Evolutionary conservation across 2,113 vertebrate genomes (phyloP).

Genomic region (Chaetodon trifascialis): DNA sequence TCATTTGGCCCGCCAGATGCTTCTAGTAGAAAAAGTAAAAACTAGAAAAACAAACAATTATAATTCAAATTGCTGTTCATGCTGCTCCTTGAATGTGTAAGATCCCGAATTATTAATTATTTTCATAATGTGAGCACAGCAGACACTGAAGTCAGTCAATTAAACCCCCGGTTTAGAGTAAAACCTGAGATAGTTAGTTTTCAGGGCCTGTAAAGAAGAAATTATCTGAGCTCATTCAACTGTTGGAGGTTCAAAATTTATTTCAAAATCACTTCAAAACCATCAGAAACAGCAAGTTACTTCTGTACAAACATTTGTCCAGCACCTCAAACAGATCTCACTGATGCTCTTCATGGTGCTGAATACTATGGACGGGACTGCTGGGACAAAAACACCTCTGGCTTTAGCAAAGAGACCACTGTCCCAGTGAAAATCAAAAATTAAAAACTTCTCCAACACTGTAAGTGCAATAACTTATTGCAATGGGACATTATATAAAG

Average conservation of each 20-base stretch:
- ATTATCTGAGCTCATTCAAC: slow-evolving; percentile 15
- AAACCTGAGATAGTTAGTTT: background rate
- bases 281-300: slow-evolving; percentile 56
- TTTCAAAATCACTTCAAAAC: slow-evolving; percentile 75
- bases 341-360: slow-evolving; percentile 47
- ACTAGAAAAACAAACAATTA: no score
- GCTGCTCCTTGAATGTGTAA: no score
- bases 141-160: no score
- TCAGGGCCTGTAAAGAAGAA: slow-evolving; percentile 20
- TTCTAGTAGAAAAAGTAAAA: no score
- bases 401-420: slow-evolving; percentile 36
- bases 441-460: slow-evolving; percentile 48
- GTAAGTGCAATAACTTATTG: slow-evolving; percentile 92
- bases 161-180: no score
- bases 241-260: slow-evolving; percentile 70
- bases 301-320: slow-evolving; percentile 71
- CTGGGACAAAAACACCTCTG: slow-evolving; percentile 26
- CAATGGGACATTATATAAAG: slow-evolving; percentile 69
- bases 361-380: slow-evolving; percentile 58
- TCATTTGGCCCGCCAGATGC: no score
- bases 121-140: no score
- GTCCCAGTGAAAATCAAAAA: slow-evolving; percentile 43
- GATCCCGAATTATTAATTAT: no score
- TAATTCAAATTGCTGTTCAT: no score
- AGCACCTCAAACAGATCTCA: slow-evolving; percentile 56